Conservation (phyloP, 2,113 vertebrate species). For the Malurus elegans region DNA sequence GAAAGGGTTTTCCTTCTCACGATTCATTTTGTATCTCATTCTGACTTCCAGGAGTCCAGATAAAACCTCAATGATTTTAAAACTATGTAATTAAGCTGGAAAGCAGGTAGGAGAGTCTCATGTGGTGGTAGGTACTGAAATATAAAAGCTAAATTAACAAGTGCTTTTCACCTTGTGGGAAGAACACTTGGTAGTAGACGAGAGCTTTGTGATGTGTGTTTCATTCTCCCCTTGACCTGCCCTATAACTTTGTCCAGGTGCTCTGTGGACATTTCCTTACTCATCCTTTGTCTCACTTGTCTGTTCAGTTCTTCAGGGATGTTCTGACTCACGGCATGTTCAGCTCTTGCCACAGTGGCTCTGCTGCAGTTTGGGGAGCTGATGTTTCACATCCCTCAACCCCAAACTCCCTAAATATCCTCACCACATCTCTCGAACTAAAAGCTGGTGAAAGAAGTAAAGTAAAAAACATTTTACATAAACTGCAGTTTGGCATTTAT, state of each 20-base stretch:
- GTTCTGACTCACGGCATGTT: background rate
- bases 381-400: background rate
- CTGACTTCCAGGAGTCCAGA: background rate
- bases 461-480: background rate
- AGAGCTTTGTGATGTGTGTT: background rate
- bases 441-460: background rate
- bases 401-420: background rate
- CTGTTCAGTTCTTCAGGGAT: background rate
- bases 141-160: background rate
- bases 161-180: background rate
- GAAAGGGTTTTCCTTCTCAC: background rate
- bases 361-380: background rate
- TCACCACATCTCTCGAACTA: accelerated
- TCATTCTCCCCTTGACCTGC: background rate
- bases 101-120: background rate
- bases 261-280: background rate
- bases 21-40: background rate
- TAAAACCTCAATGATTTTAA: background rate
- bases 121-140: background rate
- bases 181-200: background rate
- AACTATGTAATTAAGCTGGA: background rate
- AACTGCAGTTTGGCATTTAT: background rate
- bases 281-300: background rate
- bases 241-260: background rate
- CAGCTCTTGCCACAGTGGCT: background rate